Evolutionary conservation across 1,140 invertebrate genomes (phyloP).

Genomic region (Epicauta chinensis): DNA sequence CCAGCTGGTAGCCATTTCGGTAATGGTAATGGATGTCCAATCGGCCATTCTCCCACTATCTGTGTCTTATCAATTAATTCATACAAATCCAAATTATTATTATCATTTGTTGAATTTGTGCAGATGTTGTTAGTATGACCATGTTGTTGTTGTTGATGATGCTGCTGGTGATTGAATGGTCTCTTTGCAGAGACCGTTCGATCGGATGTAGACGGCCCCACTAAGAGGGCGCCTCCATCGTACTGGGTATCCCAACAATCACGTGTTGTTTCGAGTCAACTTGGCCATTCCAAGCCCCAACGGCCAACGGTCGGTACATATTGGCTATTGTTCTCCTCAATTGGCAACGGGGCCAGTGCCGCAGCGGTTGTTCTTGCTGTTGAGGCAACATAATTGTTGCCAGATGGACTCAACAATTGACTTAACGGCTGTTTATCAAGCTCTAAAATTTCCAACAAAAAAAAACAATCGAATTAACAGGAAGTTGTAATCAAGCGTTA

Average conservation of each 20-base stretch:
- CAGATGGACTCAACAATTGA: too few species aligned
- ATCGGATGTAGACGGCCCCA: slow-evolving; percentile 28
- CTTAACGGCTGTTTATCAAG: too few species aligned
- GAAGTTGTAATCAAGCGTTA: too few species aligned
- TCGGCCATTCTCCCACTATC: slow-evolving; percentile 50
- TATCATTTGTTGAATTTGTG: not conserved
- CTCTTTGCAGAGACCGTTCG: too few species aligned
- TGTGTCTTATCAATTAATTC: slow-evolving; percentile 43
- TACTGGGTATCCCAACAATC: slow-evolving; percentile 42
- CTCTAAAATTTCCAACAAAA: too few species aligned
- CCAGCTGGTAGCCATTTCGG: slow-evolving; percentile 54
- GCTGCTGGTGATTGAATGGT: too few species aligned
- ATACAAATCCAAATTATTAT: slow-evolving; percentile 18
- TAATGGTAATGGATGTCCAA: slow-evolving; percentile 58
- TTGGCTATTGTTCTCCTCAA: slow-evolving; percentile 44
- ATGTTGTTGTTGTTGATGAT: not conserved
- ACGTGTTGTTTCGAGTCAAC: slow-evolving; percentile 74
- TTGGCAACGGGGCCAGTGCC: slow-evolving; percentile 43
- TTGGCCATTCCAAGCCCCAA: slow-evolving; percentile 85
- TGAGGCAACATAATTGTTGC: too few species aligned
- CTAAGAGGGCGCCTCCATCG: slow-evolving; percentile 41
- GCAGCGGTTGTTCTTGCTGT: slow-evolving; percentile 46
- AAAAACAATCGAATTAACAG: too few species aligned
- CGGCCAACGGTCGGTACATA: slow-evolving; percentile 71
- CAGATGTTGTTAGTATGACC: too few species aligned